Conservation (phyloP, 2,888 invertebrate species). For the Anorthoa munda region DNA sequence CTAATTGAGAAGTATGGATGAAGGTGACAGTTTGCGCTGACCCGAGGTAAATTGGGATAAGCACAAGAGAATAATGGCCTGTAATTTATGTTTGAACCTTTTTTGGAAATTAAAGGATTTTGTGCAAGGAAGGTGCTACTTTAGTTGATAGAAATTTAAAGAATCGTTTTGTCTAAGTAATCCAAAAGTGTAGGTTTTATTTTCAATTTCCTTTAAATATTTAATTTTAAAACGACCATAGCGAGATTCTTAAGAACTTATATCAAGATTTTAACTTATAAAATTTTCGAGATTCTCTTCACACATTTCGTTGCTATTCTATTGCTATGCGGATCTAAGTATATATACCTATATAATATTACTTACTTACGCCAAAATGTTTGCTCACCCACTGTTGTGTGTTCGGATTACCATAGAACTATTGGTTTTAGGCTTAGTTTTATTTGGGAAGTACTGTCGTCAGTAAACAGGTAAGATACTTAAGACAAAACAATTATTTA, state of each 20-base stretch:
- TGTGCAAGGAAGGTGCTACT: too few relatives aligned
- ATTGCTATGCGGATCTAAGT: slow-evolving; percentile 9
- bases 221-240: neutral
- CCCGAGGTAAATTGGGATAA: too few relatives aligned
- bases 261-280: too few relatives aligned
- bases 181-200: neutral
- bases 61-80: too few relatives aligned
- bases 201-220: neutral
- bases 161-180: too few relatives aligned
- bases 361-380: neutral
- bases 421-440: neutral
- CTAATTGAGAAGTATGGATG: too few relatives aligned
- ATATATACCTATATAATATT: neutral
- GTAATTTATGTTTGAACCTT: too few relatives aligned
- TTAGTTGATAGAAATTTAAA: too few relatives aligned
- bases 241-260: too few relatives aligned
- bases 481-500: neutral
- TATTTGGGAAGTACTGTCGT: neutral
- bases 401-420: slow-evolving; percentile 8
- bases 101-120: too few relatives aligned
- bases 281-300: neutral
- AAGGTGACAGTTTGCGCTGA: too few relatives aligned
- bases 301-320: neutral
- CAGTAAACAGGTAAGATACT: neutral
- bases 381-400: neutral